phyloP scores from a whole-genome alignment of 2,888 invertebrate species.

The Microdon myrmicae region DNA sequence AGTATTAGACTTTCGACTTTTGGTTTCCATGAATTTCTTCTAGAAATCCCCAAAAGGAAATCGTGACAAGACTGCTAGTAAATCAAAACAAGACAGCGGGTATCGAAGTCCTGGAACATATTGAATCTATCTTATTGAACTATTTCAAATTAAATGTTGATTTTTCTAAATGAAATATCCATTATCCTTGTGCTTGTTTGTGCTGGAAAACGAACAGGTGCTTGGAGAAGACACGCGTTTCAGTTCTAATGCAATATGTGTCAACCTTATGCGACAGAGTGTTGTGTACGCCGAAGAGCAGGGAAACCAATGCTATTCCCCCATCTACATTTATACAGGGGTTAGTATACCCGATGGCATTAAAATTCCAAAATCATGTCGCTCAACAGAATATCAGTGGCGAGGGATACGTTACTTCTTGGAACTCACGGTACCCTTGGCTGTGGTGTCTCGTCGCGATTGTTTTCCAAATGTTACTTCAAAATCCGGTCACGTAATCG shows the following conservation, averaged over 20 bases:
- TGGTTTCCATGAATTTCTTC: slow-evolving; percentile 21
- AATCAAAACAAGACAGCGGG: not conserved
- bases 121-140: slow-evolving; percentile 42
- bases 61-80: slow-evolving; percentile 44
- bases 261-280: slow-evolving; percentile 12
- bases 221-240: slow-evolving; percentile 7
- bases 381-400: slow-evolving; percentile 31
- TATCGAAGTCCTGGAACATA: slow-evolving; percentile 36
- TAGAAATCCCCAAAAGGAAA: slow-evolving; percentile 34
- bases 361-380: slow-evolving; percentile 48
- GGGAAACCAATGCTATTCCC: too few relatives aligned
- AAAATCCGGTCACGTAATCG: slow-evolving; percentile 54
- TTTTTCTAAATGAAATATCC: slow-evolving; percentile 52
- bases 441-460: slow-evolving; percentile 7
- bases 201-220: slow-evolving; percentile 30
- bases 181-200: slow-evolving; percentile 14
- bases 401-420: slow-evolving; percentile 22
- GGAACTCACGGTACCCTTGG: slow-evolving; percentile 13
- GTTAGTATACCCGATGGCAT: slow-evolving; percentile 25
- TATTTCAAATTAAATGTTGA: slow-evolving; percentile 52
- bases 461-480: not conserved
- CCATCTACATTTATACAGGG: too few relatives aligned
- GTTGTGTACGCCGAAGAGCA: too few relatives aligned
- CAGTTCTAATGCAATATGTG: slow-evolving; percentile 36
- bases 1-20: slow-evolving; percentile 39